Percentiles rank a stretch among this genome's conserved stretches.
Conservation (phyloP, 2,113 vertebrate genomes). For the Chrysochloris asiatica region DNA sequence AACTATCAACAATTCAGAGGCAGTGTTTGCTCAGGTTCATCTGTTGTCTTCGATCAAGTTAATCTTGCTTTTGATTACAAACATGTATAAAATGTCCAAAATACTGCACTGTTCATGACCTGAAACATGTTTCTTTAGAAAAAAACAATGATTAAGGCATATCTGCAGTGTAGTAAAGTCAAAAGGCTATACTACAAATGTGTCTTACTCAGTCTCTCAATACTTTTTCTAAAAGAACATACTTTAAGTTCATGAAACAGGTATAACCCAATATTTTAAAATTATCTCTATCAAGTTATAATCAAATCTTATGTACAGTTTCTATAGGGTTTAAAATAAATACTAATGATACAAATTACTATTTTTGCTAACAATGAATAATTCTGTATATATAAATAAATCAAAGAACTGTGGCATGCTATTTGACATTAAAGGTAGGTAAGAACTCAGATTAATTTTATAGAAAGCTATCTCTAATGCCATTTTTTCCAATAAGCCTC, state of each 20-base stretch:
- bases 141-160: no score
- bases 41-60: constrained; percentile 8
- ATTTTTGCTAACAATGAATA: constrained; percentile 8
- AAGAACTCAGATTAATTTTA: constrained; percentile 25
- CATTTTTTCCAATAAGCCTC: neutral
- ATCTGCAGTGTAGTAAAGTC: no score
- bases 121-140: no score
- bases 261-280: constrained; percentile 11
- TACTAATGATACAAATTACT: neutral
- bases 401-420: neutral
- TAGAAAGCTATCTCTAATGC: constrained; percentile 1
- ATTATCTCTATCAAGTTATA: constrained; percentile 23
- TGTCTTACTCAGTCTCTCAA: neutral
- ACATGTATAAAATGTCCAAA: neutral
- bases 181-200: neutral
- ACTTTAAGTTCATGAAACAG: neutral
- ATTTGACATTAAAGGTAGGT: neutral
- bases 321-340: neutral
- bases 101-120: neutral
- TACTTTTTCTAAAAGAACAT: constrained; percentile 20
- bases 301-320: neutral
- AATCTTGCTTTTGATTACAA: neutral
- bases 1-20: neutral
- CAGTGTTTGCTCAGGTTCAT: constrained; percentile 39
- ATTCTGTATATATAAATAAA: neutral